Percentiles rank a stretch among this genome's conserved stretches.
Evolutionary conservation across 1,140 invertebrate species (phyloP).

Genomic region (Orussus abietinus): DNA sequence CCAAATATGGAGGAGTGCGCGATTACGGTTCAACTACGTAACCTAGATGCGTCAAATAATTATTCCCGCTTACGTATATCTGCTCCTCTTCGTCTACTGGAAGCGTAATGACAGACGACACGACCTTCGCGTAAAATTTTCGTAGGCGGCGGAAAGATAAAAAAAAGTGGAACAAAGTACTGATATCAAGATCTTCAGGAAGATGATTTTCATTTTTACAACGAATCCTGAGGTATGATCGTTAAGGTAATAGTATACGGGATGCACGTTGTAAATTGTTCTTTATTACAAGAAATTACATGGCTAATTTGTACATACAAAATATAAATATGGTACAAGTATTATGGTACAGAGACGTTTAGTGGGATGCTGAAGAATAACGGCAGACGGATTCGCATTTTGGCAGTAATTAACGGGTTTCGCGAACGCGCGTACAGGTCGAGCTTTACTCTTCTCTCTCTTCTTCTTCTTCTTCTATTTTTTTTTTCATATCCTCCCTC

Average conservation of each 20-base stretch:
- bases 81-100: too few relatives aligned
- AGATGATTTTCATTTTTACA: too few relatives aligned
- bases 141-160: too few relatives aligned
- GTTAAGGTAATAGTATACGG: background rate
- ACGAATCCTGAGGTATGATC: background rate
- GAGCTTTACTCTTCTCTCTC: slow-evolving; percentile 4
- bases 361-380: slow-evolving; percentile 28
- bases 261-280: slow-evolving; percentile 46
- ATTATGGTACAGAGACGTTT: slow-evolving; percentile 48
- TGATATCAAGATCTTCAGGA: too few relatives aligned
- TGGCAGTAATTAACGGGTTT: slow-evolving; percentile 15
- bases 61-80: too few relatives aligned
- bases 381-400: slow-evolving; percentile 32
- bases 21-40: too few relatives aligned
- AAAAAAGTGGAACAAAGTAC: too few relatives aligned
- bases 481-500: background rate
- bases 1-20: too few relatives aligned
- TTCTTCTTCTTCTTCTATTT: background rate
- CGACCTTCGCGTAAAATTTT: too few relatives aligned
- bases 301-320: slow-evolving; percentile 55
- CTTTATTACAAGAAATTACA: slow-evolving; percentile 55
- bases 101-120: too few relatives aligned
- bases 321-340: slow-evolving; percentile 55
- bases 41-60: too few relatives aligned
- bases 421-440: slow-evolving; percentile 5